Percentiles rank a stretch among this genome's conserved stretches.
Evolutionary conservation across 2,113 vertebrate species (phyloP).

Genomic region (Rhabdomys dilectus): DNA sequence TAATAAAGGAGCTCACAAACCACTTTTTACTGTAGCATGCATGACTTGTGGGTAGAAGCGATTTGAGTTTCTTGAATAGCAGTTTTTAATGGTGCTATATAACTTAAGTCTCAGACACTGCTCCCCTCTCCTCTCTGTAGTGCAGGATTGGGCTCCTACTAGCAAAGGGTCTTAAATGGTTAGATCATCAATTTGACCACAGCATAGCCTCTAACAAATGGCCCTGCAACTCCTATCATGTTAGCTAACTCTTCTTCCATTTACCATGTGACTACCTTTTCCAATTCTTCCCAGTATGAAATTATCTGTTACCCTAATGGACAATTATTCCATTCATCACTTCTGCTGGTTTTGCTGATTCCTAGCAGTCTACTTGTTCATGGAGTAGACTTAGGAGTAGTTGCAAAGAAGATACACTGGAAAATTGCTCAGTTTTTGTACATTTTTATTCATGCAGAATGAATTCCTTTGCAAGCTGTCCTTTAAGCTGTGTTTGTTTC

Average conservation of each 20-base stretch:
- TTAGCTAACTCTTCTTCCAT: slow-evolving; percentile 65
- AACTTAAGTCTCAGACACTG: slow-evolving; percentile 45
- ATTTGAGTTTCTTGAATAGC: slow-evolving; percentile 64
- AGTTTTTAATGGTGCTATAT: slow-evolving; percentile 72
- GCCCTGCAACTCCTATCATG: slow-evolving; percentile 49
- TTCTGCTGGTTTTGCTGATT: slow-evolving; percentile 54
- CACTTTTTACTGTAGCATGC: slow-evolving; percentile 46
- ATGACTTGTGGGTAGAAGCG: slow-evolving; percentile 47
- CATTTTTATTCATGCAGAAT: slow-evolving; percentile 61
- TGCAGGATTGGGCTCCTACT: not conserved
- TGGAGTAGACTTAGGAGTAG: slow-evolving; percentile 64
- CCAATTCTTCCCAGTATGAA: slow-evolving; percentile 35
- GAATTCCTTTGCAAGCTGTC: slow-evolving; percentile 52
- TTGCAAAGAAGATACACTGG: slow-evolving; percentile 37
- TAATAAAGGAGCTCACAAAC: slow-evolving; percentile 33
- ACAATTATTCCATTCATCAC: slow-evolving; percentile 76
- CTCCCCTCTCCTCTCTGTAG: not conserved
- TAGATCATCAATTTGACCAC: slow-evolving; percentile 62
- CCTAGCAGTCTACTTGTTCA: slow-evolving; percentile 63
- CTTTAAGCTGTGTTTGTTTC: slow-evolving; percentile 57
- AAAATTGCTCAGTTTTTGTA: slow-evolving; percentile 65
- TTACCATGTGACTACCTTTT: slow-evolving; percentile 58
- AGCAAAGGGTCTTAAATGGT: slow-evolving; percentile 63
- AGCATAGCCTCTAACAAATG: slow-evolving; percentile 53
- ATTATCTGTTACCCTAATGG: slow-evolving; percentile 70